Percentiles rank a stretch among this genome's conserved stretches.
Conservation (phyloP, 1,140 invertebrate species). For the Drosophila sp. region DNA sequence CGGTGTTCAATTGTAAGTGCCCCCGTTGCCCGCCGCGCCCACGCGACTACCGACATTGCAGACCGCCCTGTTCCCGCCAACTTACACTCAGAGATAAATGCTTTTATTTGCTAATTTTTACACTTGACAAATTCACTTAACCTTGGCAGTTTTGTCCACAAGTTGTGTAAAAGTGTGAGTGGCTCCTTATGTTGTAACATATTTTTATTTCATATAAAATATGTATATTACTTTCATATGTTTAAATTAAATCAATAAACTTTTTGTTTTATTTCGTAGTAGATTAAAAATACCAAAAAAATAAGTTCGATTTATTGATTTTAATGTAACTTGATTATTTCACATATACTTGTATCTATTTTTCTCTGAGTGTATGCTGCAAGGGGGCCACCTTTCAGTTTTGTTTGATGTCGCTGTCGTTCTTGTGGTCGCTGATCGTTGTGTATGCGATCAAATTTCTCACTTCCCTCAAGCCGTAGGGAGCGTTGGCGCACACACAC, state of each 20-base stretch:
- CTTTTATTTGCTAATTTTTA: too few species aligned
- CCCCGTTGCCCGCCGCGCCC: constrained; percentile 17
- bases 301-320: too few species aligned
- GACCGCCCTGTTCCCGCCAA: constrained; percentile 11
- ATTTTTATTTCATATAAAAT: too few species aligned
- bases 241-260: too few species aligned
- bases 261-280: too few species aligned
- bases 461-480: constrained; percentile 21
- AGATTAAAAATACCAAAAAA: too few species aligned
- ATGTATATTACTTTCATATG: too few species aligned
- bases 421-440: constrained; percentile 38
- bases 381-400: constrained; percentile 39
- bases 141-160: too few species aligned
- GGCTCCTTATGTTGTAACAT: too few species aligned
- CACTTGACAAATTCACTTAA: too few species aligned
- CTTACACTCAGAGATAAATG: background rate
- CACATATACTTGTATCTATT: too few species aligned
- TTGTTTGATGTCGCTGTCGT: constrained; percentile 40
- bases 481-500: constrained; percentile 24
- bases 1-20: constrained; percentile 56
- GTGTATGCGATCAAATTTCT: constrained; percentile 61
- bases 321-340: constrained; percentile 1
- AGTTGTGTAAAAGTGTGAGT: too few species aligned
- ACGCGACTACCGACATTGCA: constrained; percentile 19
- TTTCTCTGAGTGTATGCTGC: background rate